Evolutionary conservation across 2,888 invertebrate species (phyloP).

Genomic region (Thymelicus lineola): DNA sequence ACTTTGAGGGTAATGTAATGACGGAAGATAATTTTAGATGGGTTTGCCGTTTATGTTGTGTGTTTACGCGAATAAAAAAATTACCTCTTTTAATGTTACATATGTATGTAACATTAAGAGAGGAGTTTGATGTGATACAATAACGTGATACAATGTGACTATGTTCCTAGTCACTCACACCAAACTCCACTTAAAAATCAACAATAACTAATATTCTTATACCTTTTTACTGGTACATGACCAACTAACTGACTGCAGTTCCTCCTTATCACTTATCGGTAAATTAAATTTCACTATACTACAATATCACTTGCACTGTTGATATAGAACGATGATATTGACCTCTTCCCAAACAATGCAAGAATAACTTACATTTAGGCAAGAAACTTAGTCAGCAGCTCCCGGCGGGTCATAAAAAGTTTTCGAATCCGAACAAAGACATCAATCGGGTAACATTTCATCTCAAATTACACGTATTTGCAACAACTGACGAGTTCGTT

Average conservation of each 20-base stretch:
- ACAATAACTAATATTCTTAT: too few relatives aligned
- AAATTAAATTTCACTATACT: not conserved
- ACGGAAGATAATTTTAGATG: conserved; percentile 41
- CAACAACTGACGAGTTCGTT: conserved; percentile 54
- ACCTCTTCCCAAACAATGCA: conserved; percentile 62
- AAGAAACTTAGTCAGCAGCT: conserved; percentile 68
- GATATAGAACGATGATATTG: conserved; percentile 6
- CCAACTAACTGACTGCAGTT: too few relatives aligned
- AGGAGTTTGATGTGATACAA: too few relatives aligned
- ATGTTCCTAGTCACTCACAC: too few relatives aligned
- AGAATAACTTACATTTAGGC: conserved; percentile 40
- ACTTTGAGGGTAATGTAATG: conserved; percentile 37
- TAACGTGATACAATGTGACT: too few relatives aligned
- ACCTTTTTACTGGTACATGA: too few relatives aligned
- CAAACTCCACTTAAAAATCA: too few relatives aligned
- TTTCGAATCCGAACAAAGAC: conserved; percentile 76
- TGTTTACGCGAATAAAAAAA: too few relatives aligned
- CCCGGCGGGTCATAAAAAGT: conserved; percentile 68
- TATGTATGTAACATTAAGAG: too few relatives aligned
- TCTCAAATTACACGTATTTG: conserved; percentile 76
- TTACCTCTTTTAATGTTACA: too few relatives aligned
- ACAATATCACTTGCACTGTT: not conserved
- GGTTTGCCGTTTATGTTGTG: conserved; percentile 9
- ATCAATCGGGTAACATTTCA: conserved; percentile 82
- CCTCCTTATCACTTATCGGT: too few relatives aligned